phyloP scores from a whole-genome alignment of 2,888 invertebrate species.

The Dolomedes plantarius region DNA sequence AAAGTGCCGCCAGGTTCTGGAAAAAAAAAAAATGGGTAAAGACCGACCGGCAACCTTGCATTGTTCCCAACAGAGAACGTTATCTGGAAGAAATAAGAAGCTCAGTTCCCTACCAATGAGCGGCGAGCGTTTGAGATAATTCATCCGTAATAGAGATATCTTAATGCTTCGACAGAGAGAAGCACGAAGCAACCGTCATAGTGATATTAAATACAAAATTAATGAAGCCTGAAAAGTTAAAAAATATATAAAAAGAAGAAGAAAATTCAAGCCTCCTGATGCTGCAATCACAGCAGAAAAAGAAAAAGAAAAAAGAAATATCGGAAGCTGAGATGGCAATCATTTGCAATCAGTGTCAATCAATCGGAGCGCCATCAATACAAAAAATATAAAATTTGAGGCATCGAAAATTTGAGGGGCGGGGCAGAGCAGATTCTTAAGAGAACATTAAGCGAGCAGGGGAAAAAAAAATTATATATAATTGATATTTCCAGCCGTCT shows the following conservation, averaged over 20 bases:
- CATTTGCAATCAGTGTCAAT: conserved; percentile 70
- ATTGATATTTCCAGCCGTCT: conserved; percentile 54
- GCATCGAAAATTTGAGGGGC: conserved; percentile 58
- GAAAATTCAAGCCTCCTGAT: neutral
- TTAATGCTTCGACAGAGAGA: conserved; percentile 23
- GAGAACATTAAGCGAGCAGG: conserved; percentile 24
- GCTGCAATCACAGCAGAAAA: conserved; percentile 20
- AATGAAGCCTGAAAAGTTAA: conserved; percentile 50
- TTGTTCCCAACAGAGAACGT: conserved; percentile 5
- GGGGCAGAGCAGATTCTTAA: conserved; percentile 25
- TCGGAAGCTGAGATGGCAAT: conserved; percentile 56
- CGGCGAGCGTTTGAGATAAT: conserved; percentile 17
- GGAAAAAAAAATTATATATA: conserved; percentile 58
- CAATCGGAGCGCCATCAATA: conserved; percentile 49
- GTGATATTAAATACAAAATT: conserved; percentile 71
- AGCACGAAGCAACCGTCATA: conserved; percentile 46
- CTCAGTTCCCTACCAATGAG: conserved; percentile 17
- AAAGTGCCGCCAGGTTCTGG: neutral
- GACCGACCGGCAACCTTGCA: neutral
- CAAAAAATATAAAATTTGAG: conserved; percentile 34
- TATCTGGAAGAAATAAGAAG: conserved; percentile 16
- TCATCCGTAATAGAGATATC: conserved; percentile 60
- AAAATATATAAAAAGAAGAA: neutral
- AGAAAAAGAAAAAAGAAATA: conserved; percentile 26
- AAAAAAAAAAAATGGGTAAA: neutral